Conservation (phyloP, 2,888 invertebrate species). For the Parnassius orleans region DNA sequence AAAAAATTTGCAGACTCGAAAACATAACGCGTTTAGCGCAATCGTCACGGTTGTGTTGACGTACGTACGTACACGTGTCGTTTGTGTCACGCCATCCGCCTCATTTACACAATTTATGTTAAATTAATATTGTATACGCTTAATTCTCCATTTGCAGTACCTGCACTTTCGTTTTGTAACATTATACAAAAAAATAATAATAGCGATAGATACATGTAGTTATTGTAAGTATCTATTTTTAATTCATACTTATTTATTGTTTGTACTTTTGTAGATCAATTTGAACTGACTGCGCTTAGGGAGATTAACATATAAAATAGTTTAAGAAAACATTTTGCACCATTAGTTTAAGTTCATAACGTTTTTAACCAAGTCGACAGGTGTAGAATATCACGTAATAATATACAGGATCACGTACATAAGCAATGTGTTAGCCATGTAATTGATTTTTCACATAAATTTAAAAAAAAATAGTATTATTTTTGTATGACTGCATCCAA, state of each 20-base stretch:
- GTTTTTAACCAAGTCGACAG: slow-evolving; percentile 31
- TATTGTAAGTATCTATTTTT: slow-evolving; percentile 57
- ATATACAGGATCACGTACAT: neutral
- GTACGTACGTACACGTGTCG: slow-evolving; percentile 3
- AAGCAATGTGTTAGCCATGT: neutral
- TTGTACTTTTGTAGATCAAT: slow-evolving; percentile 69
- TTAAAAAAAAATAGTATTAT: slow-evolving; percentile 30
- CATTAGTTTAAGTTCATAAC: slow-evolving; percentile 56
- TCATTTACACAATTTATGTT: slow-evolving; percentile 14
- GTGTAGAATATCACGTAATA: slow-evolving; percentile 1
- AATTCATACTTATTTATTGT: slow-evolving; percentile 67
- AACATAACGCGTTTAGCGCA: neutral
- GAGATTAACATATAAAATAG: slow-evolving; percentile 69
- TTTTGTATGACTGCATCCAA: slow-evolving; percentile 29
- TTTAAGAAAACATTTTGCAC: slow-evolving; percentile 67
- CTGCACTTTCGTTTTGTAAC: slow-evolving; percentile 69
- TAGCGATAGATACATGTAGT: slow-evolving; percentile 57
- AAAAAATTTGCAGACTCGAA: neutral
- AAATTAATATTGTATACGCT: slow-evolving; percentile 62
- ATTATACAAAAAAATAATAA: slow-evolving; percentile 64
- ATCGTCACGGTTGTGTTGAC: slow-evolving; percentile 5
- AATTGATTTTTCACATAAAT: slow-evolving; percentile 15
- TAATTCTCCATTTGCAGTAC: slow-evolving; percentile 69
- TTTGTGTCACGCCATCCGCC: slow-evolving; percentile 14
- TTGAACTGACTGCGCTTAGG: slow-evolving; percentile 72